Conservation (phyloP, 92 coral and sea anemone genomes). For the Zoanthus solanderi region DNA sequence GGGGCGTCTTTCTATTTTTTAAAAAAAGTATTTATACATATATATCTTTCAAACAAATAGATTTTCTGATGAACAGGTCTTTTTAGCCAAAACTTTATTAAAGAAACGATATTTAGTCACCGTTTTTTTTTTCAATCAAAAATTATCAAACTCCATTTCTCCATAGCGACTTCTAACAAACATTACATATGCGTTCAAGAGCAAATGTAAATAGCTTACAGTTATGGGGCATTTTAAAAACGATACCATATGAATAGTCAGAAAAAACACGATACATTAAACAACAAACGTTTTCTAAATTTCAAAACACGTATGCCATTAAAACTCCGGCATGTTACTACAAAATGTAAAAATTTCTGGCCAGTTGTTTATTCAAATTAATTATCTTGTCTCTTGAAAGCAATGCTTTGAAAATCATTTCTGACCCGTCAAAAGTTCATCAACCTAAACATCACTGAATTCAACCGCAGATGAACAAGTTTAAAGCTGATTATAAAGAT, state of each 20-base stretch:
- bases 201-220: conserved; percentile 42
- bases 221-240: conserved; percentile 36
- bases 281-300: not conserved
- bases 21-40: not conserved
- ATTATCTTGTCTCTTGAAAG: not conserved
- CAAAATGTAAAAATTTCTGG: not conserved
- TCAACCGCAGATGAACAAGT: not conserved
- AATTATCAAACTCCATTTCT: conserved; percentile 20
- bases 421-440: not conserved
- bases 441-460: not conserved
- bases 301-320: conserved; percentile 18
- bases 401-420: conserved; percentile 10
- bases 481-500: conserved; percentile 7
- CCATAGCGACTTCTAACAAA: conserved; percentile 32
- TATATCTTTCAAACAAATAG: too few species aligned
- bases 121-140: conserved; percentile 29
- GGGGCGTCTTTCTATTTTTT: not conserved
- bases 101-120: conserved; percentile 7
- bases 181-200: conserved; percentile 30
- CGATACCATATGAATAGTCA: conserved; percentile 18
- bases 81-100: not conserved
- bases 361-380: not conserved
- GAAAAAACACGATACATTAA: conserved; percentile 30
- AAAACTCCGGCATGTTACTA: not conserved
- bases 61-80: too few species aligned